Evolutionary conservation across 2,888 invertebrate genomes (phyloP).

Genomic region (Tuta absoluta): DNA sequence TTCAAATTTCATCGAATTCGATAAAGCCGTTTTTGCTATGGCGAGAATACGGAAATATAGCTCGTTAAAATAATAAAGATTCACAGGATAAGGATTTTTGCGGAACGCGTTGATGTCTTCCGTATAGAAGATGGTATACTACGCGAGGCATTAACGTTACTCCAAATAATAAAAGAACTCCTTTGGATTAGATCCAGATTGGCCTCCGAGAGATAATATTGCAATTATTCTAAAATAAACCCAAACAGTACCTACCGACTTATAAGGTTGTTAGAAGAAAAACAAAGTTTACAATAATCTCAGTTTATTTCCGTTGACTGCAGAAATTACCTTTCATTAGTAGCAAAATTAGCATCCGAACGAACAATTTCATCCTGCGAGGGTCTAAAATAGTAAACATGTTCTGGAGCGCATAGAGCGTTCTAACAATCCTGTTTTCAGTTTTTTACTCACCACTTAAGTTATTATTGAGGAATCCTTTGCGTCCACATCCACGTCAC

Average conservation of each 20-base stretch:
- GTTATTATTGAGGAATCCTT: conserved; percentile 49
- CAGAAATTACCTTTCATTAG: conserved; percentile 25
- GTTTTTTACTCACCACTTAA: conserved; percentile 55
- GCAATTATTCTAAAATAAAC: no score
- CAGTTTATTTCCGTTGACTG: conserved; percentile 20
- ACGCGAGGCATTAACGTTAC: no score
- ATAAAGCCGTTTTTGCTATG: no score
- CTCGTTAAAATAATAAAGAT: no score
- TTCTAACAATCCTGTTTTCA: conserved; percentile 51
- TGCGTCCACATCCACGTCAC: conserved; percentile 49
- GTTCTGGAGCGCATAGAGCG: conserved; percentile 46
- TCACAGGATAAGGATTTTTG: no score
- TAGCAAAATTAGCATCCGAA: conserved; percentile 24
- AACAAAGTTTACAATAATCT: conserved; percentile 5
- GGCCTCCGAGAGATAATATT: neutral
- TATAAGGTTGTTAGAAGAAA: neutral
- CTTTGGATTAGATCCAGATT: no score
- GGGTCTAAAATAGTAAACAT: conserved; percentile 49
- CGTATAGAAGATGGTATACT: neutral
- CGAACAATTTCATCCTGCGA: conserved; percentile 35
- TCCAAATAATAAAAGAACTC: no score
- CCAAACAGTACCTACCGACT: neutral
- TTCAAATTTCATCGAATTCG: no score
- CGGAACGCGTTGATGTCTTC: conserved; percentile 12
- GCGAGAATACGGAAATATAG: no score